A percentile compares a stretch with the other conserved stretches of the same genome.
Conservation (phyloP, 2,888 invertebrate species). For the Prostheceraeus crozeri region DNA sequence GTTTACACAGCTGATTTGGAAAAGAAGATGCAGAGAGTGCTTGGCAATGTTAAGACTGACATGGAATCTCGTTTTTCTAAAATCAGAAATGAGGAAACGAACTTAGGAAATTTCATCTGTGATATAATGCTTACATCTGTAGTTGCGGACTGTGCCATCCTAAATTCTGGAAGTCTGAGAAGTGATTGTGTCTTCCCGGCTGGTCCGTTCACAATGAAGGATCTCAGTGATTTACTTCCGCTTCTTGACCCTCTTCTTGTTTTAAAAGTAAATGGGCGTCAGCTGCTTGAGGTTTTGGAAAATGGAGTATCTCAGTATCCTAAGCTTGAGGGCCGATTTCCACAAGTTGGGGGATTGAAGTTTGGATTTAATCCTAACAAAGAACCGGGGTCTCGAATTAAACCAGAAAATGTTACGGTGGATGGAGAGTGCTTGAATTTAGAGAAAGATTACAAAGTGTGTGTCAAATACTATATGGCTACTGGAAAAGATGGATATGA, state of each 20-base stretch:
- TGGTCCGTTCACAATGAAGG: slow-evolving; percentile 75
- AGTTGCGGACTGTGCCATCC: slow-evolving; percentile 72
- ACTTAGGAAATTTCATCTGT: slow-evolving; percentile 67
- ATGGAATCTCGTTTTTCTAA: slow-evolving; percentile 75
- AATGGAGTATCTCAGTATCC: slow-evolving; percentile 79
- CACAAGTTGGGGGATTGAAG: slow-evolving; percentile 61
- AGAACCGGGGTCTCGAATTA: slow-evolving; percentile 66
- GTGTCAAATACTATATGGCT: slow-evolving; percentile 72
- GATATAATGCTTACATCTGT: slow-evolving; percentile 67
- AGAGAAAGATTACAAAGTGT: slow-evolving; percentile 66
- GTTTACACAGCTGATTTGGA: slow-evolving; percentile 63
- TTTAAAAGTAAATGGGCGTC: slow-evolving; percentile 66
- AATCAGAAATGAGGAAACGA: slow-evolving; percentile 75
- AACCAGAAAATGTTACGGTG: slow-evolving; percentile 68
- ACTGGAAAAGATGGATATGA: slow-evolving; percentile 77
- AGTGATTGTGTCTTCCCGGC: slow-evolving; percentile 71
- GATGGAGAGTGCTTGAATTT: slow-evolving; percentile 73
- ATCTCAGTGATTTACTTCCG: slow-evolving; percentile 73
- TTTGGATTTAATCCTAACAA: slow-evolving; percentile 60
- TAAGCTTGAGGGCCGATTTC: slow-evolving; percentile 68
- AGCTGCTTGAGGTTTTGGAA: slow-evolving; percentile 68
- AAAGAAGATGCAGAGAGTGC: slow-evolving; percentile 72
- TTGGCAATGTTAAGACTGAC: slow-evolving; percentile 76
- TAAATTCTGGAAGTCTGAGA: slow-evolving; percentile 78
- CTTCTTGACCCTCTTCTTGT: slow-evolving; percentile 76